phyloP scores from a whole-genome alignment of 1,140 invertebrate genomes.

The Potamilus streckersoni region DNA sequence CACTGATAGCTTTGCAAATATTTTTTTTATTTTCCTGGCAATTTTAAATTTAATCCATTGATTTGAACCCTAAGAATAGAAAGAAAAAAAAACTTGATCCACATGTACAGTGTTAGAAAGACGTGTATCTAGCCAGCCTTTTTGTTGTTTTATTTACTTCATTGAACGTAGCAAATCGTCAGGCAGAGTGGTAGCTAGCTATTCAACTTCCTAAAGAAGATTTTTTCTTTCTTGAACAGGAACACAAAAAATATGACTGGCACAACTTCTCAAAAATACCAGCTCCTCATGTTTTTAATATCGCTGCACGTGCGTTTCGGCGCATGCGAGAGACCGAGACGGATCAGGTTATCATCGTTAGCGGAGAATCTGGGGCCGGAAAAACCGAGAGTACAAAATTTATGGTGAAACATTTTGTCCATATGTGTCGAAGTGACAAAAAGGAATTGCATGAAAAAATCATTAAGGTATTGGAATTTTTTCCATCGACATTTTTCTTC shows the following conservation, averaged over 20 bases:
- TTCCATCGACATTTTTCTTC: too few species aligned
- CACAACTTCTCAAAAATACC: slow-evolving; percentile 68
- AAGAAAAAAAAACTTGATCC: not conserved
- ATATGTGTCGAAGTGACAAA: slow-evolving; percentile 20
- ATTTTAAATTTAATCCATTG: too few species aligned
- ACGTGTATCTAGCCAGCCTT: not conserved
- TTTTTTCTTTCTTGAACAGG: slow-evolving; percentile 5
- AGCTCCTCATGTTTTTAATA: slow-evolving; percentile 75
- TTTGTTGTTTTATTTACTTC: not conserved
- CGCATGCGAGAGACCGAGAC: slow-evolving; percentile 37
- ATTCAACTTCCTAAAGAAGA: not conserved
- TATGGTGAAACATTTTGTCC: slow-evolving; percentile 20
- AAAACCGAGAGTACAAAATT: slow-evolving; percentile 89
- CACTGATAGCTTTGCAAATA: too few species aligned
- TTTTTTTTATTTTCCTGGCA: too few species aligned
- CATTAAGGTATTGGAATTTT: slow-evolving; percentile 41
- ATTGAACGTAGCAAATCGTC: not conserved
- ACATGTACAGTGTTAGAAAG: not conserved
- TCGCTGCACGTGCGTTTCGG: slow-evolving; percentile 71
- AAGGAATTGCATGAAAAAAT: slow-evolving; percentile 22
- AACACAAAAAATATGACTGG: slow-evolving; percentile 72
- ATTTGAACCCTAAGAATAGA: not conserved
- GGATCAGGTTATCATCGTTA: slow-evolving; percentile 28
- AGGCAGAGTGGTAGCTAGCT: too few species aligned
- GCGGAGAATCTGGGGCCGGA: slow-evolving; percentile 98